Evolutionary conservation across 2,797 vertebrate species (phyloP), one percentile per base, ranked within the genome.

Genomic region (Chrysolophus pictus): DNA sequence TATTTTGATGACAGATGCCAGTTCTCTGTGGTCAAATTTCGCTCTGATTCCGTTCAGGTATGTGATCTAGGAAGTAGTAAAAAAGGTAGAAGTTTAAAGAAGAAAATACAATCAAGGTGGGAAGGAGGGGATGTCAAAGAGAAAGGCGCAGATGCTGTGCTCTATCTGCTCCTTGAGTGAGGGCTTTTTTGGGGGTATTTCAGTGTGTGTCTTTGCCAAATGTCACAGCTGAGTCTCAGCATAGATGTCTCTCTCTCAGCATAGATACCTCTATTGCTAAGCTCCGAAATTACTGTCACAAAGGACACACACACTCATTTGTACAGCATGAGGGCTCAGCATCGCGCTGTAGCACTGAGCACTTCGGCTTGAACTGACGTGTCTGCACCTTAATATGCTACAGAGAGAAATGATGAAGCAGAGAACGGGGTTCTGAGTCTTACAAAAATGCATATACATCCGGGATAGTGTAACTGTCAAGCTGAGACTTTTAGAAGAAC

Each of bases 1-100:
- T 83, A 86, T 89, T 96, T 91, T 91, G 93, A 91, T 95, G 97
- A 94, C 65, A 95, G 89, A 96, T 72, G n/a, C 91, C 96, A 87
- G 94, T 92, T 91, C 87, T 71, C 88, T 92, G 58, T 9, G 63
- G 85, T 75, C 55, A 15, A 28, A 76, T 80, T 95, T 93, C 2
- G 1, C 93, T 95, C 95, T 81, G 95, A 84, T 92, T 97, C 95
- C 23, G 3, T 49, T 90, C 95, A 94, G 97, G 94, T 87, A 87
- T 95, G 93, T 84, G 94, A 96, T 89, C 79, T 67, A 64, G 96
- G 94, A 94, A 97, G 94, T 13, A 78, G 71, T 91, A 90, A 95
- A 95, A 83, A 63, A 82, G 69, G 76, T 11, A 62, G 67, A 39
- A 80, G 63, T 76, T 97, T 96, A 95, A 94, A 96, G 95, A 97